Evolutionary conservation across 1,140 invertebrate genomes (phyloP), one percentile per base, ranked within the genome.

Genomic region (Heliconius hewitsoni): DNA sequence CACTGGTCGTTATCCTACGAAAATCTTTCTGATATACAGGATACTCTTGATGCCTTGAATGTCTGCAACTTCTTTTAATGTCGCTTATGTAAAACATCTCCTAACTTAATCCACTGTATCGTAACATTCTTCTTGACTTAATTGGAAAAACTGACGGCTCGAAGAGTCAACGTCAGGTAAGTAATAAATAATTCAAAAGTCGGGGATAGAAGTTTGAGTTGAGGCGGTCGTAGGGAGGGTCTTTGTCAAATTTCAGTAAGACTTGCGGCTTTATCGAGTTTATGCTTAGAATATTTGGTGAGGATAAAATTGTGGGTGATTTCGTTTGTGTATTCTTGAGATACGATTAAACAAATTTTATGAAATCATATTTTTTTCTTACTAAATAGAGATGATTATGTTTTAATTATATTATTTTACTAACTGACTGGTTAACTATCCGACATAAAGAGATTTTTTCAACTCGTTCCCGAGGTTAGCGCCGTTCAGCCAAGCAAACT

Each of bases 111-210:
- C 39, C 60, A 13, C 1, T 60, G 39, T 71, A 37, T 76, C 42
- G 57, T 30, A 42, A 71, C 23, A 76, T 46, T 50, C 39, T 46
- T 76, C 46, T 39, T 37, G 30, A 37, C 60, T 76, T 76, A 76
- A 76, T 76, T 76, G 74, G 74, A 76, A 76, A 76, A 76, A 76
- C 60, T 76, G 74, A 71, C 74, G 74, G 60, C 60, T 76, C 66
- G 74, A 75, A 76, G 46, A 71, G 60, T 76, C 57, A 70, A 76
- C 34, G 74, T 70, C 37, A 76, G 74, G 60, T 74, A 74, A 66
- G 55, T 42, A 75, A 71, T 46, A 70, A 70, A 76, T 76, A 76
- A 76, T 70, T 76, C 57, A 70, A 70, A 71, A 37, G 60, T 27
- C 27, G 5, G 23, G 50, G 73, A 74, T 19, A 27, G 73, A 30